Conservation (phyloP, 1,140 invertebrate genomes). For the Andrena cerasifolii region DNA sequence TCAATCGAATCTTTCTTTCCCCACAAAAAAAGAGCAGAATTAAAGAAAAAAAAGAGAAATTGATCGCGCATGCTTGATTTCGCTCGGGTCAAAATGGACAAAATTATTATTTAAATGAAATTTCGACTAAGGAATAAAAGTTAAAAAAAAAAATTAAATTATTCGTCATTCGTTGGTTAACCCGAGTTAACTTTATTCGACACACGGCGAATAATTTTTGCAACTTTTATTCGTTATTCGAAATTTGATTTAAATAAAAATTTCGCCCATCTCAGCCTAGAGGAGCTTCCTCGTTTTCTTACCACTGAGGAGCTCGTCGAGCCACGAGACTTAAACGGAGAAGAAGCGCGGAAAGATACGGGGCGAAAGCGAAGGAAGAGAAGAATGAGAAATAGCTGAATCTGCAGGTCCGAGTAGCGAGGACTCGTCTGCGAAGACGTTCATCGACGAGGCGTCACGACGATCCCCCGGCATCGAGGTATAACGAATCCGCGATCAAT, state of each 20-base stretch:
- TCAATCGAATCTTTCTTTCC: no score
- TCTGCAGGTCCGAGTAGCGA: slow-evolving; percentile 21
- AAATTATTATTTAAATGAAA: no score
- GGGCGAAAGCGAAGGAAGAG: not conserved
- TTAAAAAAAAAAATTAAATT: no score
- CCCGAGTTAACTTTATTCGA: no score
- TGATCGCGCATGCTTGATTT: slow-evolving; percentile 35
- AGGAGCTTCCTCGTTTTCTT: slow-evolving; percentile 15
- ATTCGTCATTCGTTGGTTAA: no score
- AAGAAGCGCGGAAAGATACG: not conserved
- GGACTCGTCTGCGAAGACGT: slow-evolving; percentile 11
- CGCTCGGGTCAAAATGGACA: no score
- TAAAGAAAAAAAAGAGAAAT: not conserved
- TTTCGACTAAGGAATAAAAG: no score
- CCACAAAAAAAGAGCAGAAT: not conserved
- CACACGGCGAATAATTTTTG: no score
- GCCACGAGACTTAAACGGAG: slow-evolving; percentile 1
- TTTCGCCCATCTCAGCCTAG: no score
- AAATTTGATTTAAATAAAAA: no score
- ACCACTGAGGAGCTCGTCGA: not conserved
- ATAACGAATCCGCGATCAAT: slow-evolving; percentile 48
- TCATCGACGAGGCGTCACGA: slow-evolving; percentile 30
- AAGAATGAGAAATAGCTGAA: no score
- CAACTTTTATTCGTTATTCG: no score
- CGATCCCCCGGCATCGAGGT: slow-evolving; percentile 48